Evolutionary conservation across 2,113 vertebrate species (phyloP).

Genomic region (Lepisosteus oculatus): DNA sequence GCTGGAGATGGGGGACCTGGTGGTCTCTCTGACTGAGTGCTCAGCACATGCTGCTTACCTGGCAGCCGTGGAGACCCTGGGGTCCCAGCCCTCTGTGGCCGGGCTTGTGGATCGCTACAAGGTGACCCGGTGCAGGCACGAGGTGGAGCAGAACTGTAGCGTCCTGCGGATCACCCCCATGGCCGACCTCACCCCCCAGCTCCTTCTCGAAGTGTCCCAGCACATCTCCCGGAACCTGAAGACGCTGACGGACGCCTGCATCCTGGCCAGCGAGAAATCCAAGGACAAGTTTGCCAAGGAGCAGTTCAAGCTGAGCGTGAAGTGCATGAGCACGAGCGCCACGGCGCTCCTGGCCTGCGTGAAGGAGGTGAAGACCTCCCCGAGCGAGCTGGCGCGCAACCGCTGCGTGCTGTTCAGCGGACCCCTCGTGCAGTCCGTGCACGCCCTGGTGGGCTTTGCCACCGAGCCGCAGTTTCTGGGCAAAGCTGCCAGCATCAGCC

Average conservation of each 20-base stretch:
- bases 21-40: constrained; percentile 90
- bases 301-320: constrained; percentile 94
- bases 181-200: constrained; percentile 86
- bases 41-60: constrained; percentile 93
- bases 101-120: constrained; percentile 97
- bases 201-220: constrained; percentile 93
- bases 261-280: constrained; percentile 85
- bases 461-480: constrained; percentile 96
- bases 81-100: constrained; percentile 79
- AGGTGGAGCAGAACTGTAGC: constrained; percentile 90
- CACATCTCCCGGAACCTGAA: constrained; percentile 90
- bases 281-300: constrained; percentile 91
- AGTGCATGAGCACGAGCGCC: constrained; percentile 92
- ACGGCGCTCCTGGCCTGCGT: constrained; percentile 92
- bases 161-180: constrained; percentile 79
- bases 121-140: constrained; percentile 90
- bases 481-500: constrained; percentile 79
- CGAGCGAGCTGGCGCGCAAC: constrained; percentile 84
- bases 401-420: constrained; percentile 91
- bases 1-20: constrained; percentile 88
- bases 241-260: constrained; percentile 89
- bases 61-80: constrained; percentile 82
- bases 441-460: constrained; percentile 91
- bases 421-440: constrained; percentile 87
- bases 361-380: constrained; percentile 88